Percentiles rank a stretch among this genome's conserved stretches.
Conservation (phyloP, 2,797 vertebrate species). For the Sebastes oblongus region DNA sequence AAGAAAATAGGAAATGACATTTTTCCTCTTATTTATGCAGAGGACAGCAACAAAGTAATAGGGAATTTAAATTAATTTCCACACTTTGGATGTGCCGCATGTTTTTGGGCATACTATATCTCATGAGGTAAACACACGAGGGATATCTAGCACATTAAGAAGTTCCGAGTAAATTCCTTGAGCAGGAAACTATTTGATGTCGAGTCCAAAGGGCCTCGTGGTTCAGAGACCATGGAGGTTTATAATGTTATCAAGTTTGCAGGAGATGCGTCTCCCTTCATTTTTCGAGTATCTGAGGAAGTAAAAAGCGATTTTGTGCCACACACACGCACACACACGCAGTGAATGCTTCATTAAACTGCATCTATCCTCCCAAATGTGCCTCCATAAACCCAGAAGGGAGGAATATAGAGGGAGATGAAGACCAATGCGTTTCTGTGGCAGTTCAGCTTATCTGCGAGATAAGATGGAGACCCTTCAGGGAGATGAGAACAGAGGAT, state of each 20-base stretch:
- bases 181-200: slow-evolving; percentile 69
- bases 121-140: slow-evolving; percentile 36
- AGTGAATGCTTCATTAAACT: slow-evolving; percentile 69
- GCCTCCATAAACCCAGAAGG: slow-evolving; percentile 51
- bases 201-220: slow-evolving; percentile 52
- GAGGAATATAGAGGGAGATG: slow-evolving; percentile 45
- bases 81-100: slow-evolving; percentile 42
- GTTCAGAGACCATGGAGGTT: slow-evolving; percentile 51
- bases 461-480: slow-evolving; percentile 68
- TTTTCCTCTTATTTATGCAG: slow-evolving; percentile 57
- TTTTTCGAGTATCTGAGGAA: slow-evolving; percentile 25
- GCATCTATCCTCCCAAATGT: slow-evolving; percentile 64
- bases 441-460: slow-evolving; percentile 56
- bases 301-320: slow-evolving; percentile 45
- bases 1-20: slow-evolving; percentile 50
- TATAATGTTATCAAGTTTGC: slow-evolving; percentile 65
- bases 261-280: slow-evolving; percentile 42
- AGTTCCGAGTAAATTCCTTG: slow-evolving; percentile 62
- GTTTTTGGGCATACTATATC: slow-evolving; percentile 40
- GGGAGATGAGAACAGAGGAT: slow-evolving; percentile 64
- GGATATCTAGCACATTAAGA: slow-evolving; percentile 49
- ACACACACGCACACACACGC: slow-evolving; percentile 19
- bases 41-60: slow-evolving; percentile 54
- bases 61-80: slow-evolving; percentile 45
- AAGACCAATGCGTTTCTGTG: slow-evolving; percentile 59